Evolutionary conservation across 2,888 invertebrate species (phyloP).

Genomic region (Alitta virens): DNA sequence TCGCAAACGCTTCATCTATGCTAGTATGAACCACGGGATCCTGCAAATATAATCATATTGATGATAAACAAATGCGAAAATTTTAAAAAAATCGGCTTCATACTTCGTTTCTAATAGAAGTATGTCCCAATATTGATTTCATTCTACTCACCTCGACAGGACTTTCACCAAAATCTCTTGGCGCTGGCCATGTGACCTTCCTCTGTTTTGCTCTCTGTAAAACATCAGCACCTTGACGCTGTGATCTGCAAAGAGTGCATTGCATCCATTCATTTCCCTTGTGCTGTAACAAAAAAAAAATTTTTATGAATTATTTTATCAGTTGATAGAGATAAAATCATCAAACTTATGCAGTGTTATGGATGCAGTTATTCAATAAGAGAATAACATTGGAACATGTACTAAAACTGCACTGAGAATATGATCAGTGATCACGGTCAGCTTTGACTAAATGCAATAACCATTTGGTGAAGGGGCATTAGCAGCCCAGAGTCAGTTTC

Average conservation of each 20-base stretch:
- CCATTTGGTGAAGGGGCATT: too few species aligned
- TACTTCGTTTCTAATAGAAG: not conserved
- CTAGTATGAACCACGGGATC: slow-evolving; percentile 31
- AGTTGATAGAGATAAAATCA: too few species aligned
- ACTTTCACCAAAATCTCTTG: not conserved
- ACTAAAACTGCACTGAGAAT: too few species aligned
- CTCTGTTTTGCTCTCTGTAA: slow-evolving; percentile 10
- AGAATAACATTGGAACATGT: too few species aligned
- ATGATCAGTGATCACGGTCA: too few species aligned
- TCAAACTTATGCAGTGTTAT: too few species aligned
- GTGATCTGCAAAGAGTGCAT: slow-evolving; percentile 14
- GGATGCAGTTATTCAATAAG: too few species aligned
- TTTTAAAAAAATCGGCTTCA: too few species aligned
- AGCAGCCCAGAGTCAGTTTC: too few species aligned
- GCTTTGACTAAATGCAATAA: too few species aligned
- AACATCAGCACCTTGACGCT: slow-evolving; percentile 6
- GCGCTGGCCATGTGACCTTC: slow-evolving; percentile 6
- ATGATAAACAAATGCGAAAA: not conserved
- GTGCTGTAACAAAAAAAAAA: not conserved
- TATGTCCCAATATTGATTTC: not conserved
- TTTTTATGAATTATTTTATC: not conserved
- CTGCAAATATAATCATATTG: slow-evolving; percentile 17
- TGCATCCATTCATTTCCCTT: slow-evolving; percentile 4
- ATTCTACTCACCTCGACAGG: slow-evolving; percentile 13
- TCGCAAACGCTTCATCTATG: slow-evolving; percentile 38